phyloP scores from a whole-genome alignment of 2,888 invertebrate species.

The Drosophila meridionalis region DNA sequence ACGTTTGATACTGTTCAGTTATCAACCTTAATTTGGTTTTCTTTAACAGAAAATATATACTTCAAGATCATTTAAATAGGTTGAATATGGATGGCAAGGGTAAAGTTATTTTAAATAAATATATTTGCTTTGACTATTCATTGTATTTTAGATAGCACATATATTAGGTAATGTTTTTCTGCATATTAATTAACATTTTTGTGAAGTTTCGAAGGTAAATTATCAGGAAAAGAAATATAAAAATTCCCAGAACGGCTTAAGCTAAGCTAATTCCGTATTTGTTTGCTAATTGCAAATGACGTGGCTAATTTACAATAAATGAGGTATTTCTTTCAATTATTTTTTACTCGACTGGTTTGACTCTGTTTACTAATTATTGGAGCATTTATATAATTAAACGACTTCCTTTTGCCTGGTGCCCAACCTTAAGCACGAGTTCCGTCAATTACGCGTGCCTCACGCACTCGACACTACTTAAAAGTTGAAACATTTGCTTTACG shows the following conservation, averaged over 20 bases:
- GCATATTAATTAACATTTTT: neutral
- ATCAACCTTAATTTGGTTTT: neutral
- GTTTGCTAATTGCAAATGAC: constrained; percentile 1
- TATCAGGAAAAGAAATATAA: neutral
- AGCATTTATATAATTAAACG: constrained; percentile 6
- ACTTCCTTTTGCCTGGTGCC: constrained; percentile 23
- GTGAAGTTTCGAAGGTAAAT: neutral
- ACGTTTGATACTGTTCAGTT: neutral
- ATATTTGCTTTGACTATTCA: neutral
- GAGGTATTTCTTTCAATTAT: constrained; percentile 1
- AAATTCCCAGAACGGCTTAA: neutral
- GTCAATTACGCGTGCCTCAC: constrained; percentile 50
- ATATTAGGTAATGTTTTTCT: neutral
- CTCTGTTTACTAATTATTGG: neutral
- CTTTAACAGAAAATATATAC: too few species aligned
- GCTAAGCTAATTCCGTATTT: neutral
- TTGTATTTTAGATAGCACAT: neutral
- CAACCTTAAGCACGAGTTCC: constrained; percentile 35
- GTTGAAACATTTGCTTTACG: constrained; percentile 34
- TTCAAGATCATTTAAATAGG: neutral
- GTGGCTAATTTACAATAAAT: neutral
- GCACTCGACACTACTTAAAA: constrained; percentile 36
- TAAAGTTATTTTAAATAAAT: neutral
- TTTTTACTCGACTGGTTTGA: neutral
- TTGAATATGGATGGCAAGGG: neutral